Conservation (phyloP, 30 jellyfish, hydroid and myxozoan species). For the Aurelia sp. region DNA sequence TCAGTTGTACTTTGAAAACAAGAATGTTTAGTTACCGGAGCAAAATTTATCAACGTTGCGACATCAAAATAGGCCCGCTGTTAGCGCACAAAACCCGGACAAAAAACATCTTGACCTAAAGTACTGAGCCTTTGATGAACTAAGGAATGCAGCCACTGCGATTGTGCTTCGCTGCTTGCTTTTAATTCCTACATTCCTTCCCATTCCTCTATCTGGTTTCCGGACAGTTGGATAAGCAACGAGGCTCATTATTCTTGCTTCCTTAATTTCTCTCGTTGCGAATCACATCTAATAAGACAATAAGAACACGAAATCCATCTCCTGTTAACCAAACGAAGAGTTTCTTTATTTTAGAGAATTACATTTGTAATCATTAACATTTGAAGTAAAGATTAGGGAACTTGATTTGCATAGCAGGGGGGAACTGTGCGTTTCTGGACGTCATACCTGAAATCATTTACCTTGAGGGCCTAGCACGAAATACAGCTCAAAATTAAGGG, state of each 20-base stretch:
- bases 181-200: constrained; percentile 69
- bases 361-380: no score
- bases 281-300: background rate
- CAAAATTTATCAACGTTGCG: constrained; percentile 1
- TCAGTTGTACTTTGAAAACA: no score
- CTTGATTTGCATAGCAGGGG: no score
- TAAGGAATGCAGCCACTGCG: constrained; percentile 15
- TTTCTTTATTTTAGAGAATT: background rate
- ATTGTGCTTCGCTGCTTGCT: constrained; percentile 78
- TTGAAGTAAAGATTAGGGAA: no score
- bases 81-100: constrained; percentile 32
- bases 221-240: constrained; percentile 60
- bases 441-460: no score
- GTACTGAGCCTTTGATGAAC: constrained; percentile 18
- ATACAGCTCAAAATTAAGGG: no score
- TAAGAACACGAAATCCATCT: constrained; percentile 18
- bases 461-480: no score
- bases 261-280: constrained; percentile 25
- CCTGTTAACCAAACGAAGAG: background rate
- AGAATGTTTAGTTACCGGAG: constrained; percentile 3
- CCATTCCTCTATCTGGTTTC: constrained; percentile 73
- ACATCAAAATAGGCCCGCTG: constrained; percentile 52
- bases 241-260: constrained; percentile 51
- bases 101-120: constrained; percentile 19
- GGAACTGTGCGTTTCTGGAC: no score